Evolutionary conservation across 2,888 invertebrate genomes (phyloP), one percentile per base, ranked within the genome.

Genomic region (Germaria angustata): DNA sequence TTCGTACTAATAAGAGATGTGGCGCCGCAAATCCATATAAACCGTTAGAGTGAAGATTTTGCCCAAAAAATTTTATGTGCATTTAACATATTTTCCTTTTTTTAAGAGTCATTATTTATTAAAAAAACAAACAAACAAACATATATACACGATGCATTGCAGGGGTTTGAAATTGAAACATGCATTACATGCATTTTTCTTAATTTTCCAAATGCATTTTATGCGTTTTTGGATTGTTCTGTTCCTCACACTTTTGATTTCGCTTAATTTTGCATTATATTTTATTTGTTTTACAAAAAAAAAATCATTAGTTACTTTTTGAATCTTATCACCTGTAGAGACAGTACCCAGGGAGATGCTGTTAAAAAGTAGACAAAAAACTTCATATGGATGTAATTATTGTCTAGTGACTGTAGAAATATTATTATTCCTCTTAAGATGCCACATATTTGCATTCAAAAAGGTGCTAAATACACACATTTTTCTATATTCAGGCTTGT

Each of bases 391-490:
- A 24, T 63, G 17, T 51, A 53, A 1, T 46, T 44, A 22, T n/a
- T 41, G 22, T 65, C 57, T 61, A 63, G 73, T 53, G 75, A 53
- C 75, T 34, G 34, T 53, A 46, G 6, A 13, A 32, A 24, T 46
- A 53, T 73, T 73, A 46, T 69, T 73, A 63, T 66, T 36, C 41
- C 36, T 22, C 77, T n/a, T 72, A 86, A 68, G 85, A 87, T 88
- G 83, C 87, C 88, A 88, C 89, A 88, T 89, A 87, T 88, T 88
- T 84, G 87, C 88, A 87, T 88, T 88, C 86, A 86, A 87, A 87
- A 89, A 89, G 88, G 88, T 89, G 88, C 88, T 87, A 86, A 72
- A 85, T 39, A 17, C 15, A 39, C 15, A 75, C 28, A 17, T 34
- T 15, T 6, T 32, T n/a, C 13, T 28, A 13, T 28, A n/a, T 15